Evolutionary conservation across 37 sponge, comb jelly and placozoan genomes (phyloP).

Genomic region (Oopsacas minuta): DNA sequence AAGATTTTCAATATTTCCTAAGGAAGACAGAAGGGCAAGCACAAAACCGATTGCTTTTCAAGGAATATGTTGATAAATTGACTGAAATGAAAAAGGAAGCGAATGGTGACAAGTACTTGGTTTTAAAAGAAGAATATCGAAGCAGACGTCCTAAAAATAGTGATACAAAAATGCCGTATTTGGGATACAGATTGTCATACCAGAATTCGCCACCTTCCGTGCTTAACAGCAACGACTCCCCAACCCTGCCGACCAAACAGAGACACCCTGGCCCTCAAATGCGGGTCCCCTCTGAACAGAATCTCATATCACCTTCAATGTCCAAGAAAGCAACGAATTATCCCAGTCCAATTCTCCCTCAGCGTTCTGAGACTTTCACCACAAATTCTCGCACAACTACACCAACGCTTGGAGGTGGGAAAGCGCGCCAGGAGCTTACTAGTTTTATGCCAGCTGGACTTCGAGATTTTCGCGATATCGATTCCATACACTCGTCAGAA

Average conservation of each 20-base stretch:
- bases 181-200: neutral
- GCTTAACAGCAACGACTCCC: neutral
- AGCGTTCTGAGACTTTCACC: neutral
- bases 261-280: neutral
- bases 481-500: neutral
- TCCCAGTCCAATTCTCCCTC: neutral
- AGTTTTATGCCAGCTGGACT: neutral
- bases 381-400: neutral
- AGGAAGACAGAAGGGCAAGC: neutral
- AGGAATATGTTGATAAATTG: neutral
- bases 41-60: neutral
- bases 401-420: neutral
- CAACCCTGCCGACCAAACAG: neutral
- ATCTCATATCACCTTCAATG: neutral
- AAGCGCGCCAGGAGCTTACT: neutral
- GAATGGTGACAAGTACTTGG: neutral
- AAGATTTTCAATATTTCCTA: slow-evolving; percentile 6
- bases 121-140: neutral
- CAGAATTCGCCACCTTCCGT: neutral
- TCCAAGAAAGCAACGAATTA: neutral
- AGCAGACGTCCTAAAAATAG: neutral
- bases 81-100: neutral
- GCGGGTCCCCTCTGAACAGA: neutral
- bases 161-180: neutral
- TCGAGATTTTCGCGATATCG: neutral